Base-by-base conservation (phyloP, 2,113 vertebrate species). In the Tachysurus fulvidraco region DNA sequence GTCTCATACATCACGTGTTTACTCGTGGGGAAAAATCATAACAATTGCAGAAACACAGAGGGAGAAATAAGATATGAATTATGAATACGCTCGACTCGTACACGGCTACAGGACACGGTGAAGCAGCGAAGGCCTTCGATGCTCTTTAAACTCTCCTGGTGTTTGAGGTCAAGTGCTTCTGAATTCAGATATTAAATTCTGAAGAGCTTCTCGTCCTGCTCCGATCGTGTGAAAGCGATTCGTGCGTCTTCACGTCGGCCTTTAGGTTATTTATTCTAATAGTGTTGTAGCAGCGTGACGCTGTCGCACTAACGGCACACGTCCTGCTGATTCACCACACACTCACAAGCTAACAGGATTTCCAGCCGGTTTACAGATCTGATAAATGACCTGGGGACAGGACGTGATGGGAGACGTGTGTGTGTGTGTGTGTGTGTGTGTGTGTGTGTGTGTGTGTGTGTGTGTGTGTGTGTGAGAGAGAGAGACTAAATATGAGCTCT, bases 1-100 rank as follows among this genome's bases (percentile, higher is more conserved):
- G 23, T 67, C 74, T 54, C 19, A 54, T 86, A 89, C 92, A 88
- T 85, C 13, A 91, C 90, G 93, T 91, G 90, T 85, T 88, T 91
- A 80, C 67, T 76, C 89, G 85, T 81, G 87, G 91, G 7, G 9
- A 41, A 67, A 65, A 4, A 28, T 41, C 25, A 74, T 23, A 44
- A 50, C 1, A 13, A 57, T 69, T 46, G 69, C 82, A 87, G 88
- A 84, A 25, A 36, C 30, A 30, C 36, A 36, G 17, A 36, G 62
- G n/a, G 41, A 78, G 46, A 71, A n/a, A 74, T 55, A 82, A 14
- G 23, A 64, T 5, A 85, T 90, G 73, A 83, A 88, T 91, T 86
- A 90, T 85, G 64, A 86, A 90, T 83, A 57, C 17, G 17, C 52
- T 88, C 81, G 79, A 83, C 77, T 78, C 85, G 71, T 83, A 81